Evolutionary conservation across 2,797 vertebrate genomes (phyloP).

Genomic region (Pteronotus mesoamericanus): DNA sequence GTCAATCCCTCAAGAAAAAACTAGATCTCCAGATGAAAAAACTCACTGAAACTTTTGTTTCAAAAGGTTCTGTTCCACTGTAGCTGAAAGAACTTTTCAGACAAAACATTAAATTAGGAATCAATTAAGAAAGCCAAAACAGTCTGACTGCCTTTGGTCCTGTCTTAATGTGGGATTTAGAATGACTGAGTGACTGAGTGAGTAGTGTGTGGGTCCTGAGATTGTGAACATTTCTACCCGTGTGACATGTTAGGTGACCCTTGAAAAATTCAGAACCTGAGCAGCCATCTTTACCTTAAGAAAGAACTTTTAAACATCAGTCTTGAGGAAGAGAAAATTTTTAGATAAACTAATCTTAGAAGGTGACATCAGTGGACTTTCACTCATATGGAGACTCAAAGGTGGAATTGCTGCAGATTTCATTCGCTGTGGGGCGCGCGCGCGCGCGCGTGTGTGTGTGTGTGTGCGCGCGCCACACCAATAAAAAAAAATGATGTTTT

Average conservation of each 20-base stretch:
- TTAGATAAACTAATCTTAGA: not conserved
- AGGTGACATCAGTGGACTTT: not conserved
- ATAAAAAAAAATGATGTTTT: not conserved
- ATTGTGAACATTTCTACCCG: not conserved
- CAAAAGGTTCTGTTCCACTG: not conserved
- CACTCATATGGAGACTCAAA: not conserved
- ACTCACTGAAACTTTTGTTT: not conserved
- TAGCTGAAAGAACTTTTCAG: slow-evolving; percentile 32
- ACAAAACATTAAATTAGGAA: slow-evolving; percentile 51
- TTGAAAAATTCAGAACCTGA: not conserved
- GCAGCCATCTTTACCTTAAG: not conserved
- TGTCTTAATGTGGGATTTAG: not conserved
- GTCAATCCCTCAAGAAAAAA: not conserved
- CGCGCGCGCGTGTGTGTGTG: no score
- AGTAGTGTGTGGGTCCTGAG: not conserved
- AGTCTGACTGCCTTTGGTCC: not conserved
- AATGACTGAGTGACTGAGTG: not conserved
- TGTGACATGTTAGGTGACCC: not conserved
- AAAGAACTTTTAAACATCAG: not conserved
- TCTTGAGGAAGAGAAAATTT: not conserved
- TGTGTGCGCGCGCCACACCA: not conserved
- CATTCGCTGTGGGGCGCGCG: not conserved
- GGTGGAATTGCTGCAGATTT: not conserved
- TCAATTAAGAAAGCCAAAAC: slow-evolving; percentile 41
- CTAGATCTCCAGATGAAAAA: not conserved